A percentile compares a stretch with the other conserved stretches of the same genome.
Conservation (phyloP, 2,113 vertebrate species). For the Oreotrochilus melanogaster region DNA sequence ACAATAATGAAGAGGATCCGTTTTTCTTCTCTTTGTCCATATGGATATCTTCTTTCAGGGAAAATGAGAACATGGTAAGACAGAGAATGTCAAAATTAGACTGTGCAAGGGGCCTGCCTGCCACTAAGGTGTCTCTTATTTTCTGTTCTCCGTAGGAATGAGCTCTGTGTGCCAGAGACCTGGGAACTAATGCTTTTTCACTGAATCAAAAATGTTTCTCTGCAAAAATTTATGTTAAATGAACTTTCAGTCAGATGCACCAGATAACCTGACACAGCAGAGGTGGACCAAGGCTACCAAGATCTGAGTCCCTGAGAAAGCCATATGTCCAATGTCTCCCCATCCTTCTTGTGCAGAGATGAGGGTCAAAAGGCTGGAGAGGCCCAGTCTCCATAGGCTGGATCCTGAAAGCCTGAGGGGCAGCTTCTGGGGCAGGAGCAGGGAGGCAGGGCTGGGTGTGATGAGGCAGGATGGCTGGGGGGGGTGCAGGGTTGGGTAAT, state of each 20-base stretch:
- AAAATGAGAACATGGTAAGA: background rate
- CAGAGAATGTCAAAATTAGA: background rate
- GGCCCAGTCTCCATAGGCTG: background rate
- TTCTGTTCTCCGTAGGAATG: background rate
- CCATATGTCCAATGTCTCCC: background rate
- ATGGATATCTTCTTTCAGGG: background rate
- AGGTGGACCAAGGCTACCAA: background rate
- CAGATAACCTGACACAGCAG: background rate
- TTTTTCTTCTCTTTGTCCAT: background rate
- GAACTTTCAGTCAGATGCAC: background rate
- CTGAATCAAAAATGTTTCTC: background rate
- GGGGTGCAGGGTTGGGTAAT: accelerated
- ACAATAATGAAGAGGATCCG: background rate
- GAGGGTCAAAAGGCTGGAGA: background rate
- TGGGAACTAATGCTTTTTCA: background rate
- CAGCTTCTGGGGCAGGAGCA: background rate
- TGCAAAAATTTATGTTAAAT: background rate
- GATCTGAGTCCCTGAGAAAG: background rate
- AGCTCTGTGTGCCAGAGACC: background rate
- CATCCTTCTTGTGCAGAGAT: background rate
- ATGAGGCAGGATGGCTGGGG: accelerated
- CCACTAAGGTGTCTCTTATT: accelerated
- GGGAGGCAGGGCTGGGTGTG: background rate
- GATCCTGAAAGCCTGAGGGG: background rate
- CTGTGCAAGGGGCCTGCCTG: background rate